phyloP scores from a whole-genome alignment of 2,888 invertebrate genomes.

The Acleris literana region DNA sequence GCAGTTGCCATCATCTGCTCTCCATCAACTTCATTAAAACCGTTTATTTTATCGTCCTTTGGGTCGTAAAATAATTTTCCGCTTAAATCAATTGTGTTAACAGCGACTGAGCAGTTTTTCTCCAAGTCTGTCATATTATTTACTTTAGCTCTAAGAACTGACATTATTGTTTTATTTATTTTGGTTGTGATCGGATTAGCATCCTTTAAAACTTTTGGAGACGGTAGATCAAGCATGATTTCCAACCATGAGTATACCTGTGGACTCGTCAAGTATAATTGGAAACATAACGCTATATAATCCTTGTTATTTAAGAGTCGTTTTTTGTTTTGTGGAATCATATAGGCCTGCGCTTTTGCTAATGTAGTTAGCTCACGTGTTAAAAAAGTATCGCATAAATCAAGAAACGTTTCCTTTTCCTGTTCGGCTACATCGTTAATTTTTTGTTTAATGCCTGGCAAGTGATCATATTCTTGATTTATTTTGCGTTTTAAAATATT shows the following conservation, averaged over 20 bases:
- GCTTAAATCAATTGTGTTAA: not conserved
- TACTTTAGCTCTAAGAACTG: slow-evolving; percentile 2
- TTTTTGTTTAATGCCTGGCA: too few species aligned
- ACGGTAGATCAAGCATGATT: not conserved
- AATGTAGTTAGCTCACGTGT: not conserved
- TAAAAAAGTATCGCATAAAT: not conserved
- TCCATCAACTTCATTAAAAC: slow-evolving; percentile 8
- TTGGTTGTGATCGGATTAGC: not conserved
- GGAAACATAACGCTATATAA: not conserved
- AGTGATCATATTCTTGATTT: too few species aligned
- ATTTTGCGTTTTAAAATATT: too few species aligned
- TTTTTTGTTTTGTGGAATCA: not conserved
- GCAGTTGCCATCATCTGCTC: not conserved
- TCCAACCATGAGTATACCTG: not conserved
- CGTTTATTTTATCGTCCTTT: slow-evolving; percentile 2
- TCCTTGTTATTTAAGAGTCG: not conserved
- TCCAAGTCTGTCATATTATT: slow-evolving; percentile 4
- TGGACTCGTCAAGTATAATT: slow-evolving; percentile 2
- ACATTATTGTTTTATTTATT: not conserved
- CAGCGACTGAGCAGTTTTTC: not conserved
- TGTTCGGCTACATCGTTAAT: not conserved
- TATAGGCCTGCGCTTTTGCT: slow-evolving; percentile 1
- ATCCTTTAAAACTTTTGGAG: not conserved
- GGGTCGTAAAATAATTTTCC: not conserved
- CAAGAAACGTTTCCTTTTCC: not conserved